These are phyloP conservation scores for Callipepla californica DNA, from an alignment of 2,113 vertebrate species.

Conservation along the genomic window DNA sequence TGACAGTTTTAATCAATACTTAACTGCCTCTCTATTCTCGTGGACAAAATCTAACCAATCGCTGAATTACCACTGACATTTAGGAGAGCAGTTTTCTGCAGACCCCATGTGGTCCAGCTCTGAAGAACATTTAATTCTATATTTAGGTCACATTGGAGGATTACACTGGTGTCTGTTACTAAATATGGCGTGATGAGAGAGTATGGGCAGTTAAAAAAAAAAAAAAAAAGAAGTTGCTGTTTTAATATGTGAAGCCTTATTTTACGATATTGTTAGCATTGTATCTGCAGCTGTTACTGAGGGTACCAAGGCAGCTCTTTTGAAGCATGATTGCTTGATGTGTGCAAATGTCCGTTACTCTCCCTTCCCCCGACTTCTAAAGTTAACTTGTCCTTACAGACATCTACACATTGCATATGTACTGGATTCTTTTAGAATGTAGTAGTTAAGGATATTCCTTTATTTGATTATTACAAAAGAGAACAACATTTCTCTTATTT, in stretches of 20 bases:
- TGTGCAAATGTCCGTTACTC: neutral
- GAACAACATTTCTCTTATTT: neutral
- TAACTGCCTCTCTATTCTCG: neutral
- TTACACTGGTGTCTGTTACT: constrained; percentile 20
- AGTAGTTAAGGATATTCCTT: neutral
- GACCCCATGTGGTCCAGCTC: neutral
- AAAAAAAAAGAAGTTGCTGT: neutral
- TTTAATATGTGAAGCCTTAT: constrained; percentile 31
- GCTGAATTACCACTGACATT: neutral
- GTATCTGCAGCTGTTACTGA: constrained; percentile 27
- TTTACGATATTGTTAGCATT: constrained; percentile 28
- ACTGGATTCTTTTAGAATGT: neutral
- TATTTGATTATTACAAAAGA: neutral
- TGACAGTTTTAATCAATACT: neutral
- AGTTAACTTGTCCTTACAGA: neutral
- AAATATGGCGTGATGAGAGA: constrained; percentile 17
- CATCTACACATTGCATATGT: neutral
- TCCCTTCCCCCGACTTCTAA: neutral
- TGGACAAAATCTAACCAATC: neutral
- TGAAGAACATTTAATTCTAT: neutral
- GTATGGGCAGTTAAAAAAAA: neutral
- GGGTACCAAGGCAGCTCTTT: neutral
- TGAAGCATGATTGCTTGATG: neutral
- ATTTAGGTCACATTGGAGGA: constrained; percentile 13
- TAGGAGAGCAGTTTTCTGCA: neutral